phyloP scores from a whole-genome alignment of 1,140 invertebrate genomes.

The Anastatus disparis region DNA sequence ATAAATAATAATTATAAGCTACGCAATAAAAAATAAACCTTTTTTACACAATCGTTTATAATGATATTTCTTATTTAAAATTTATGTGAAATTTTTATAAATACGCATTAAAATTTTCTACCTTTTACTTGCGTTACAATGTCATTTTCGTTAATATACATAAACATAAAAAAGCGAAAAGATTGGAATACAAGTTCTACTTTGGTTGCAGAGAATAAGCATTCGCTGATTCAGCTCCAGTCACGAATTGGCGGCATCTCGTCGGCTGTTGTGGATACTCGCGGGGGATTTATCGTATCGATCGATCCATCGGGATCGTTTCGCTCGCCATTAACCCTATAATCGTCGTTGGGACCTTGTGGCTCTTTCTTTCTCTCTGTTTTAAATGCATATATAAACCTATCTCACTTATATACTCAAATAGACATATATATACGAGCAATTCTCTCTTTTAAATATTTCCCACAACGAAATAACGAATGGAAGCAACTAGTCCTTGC shows the following conservation, averaged over 20 bases:
- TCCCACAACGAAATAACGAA: constrained; percentile 19
- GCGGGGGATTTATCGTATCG: constrained; percentile 46
- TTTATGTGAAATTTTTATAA: too few species aligned
- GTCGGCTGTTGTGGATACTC: constrained; percentile 32
- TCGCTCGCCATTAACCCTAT: constrained; percentile 45
- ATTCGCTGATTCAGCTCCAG: constrained; percentile 8
- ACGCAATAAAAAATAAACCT: too few species aligned
- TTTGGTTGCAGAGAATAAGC: too few species aligned
- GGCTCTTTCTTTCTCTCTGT: constrained; percentile 16
- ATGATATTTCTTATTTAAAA: too few species aligned
- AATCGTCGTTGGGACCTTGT: constrained; percentile 22
- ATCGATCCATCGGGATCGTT: constrained; percentile 41
- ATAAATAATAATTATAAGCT: too few species aligned
- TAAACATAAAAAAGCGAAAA: not conserved
- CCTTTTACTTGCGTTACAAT: too few species aligned
- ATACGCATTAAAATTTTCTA: too few species aligned
- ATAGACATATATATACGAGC: not conserved
- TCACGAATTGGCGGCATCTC: constrained; percentile 45
- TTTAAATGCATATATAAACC: too few species aligned
- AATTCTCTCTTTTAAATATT: constrained; percentile 17
- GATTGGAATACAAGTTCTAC: not conserved
- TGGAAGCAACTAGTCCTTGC: constrained; percentile 1
- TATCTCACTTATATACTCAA: not conserved
- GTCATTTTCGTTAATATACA: not conserved
- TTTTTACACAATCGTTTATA: too few species aligned